Conservation (phyloP, 2,797 vertebrate species). For the Helicolenus hilgendorfi region DNA sequence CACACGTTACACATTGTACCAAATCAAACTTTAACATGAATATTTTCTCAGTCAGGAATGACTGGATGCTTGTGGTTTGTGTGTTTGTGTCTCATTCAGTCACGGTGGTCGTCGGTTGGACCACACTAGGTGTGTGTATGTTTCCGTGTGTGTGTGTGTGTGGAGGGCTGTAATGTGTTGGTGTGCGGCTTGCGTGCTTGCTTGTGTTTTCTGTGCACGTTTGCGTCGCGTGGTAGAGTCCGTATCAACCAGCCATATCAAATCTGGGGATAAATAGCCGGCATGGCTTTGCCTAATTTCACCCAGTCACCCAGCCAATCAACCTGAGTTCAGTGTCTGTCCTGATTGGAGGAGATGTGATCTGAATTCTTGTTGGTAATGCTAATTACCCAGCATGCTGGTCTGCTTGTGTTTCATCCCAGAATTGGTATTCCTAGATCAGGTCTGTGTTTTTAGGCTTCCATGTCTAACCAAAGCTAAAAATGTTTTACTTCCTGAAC, state of each 20-base stretch:
- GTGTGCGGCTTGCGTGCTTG: constrained; percentile 7
- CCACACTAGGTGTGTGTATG: constrained; percentile 78
- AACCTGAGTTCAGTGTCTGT: constrained; percentile 39
- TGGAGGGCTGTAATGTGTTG: constrained; percentile 18
- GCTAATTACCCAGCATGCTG: constrained; percentile 79
- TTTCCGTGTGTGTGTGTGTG: constrained; percentile 65
- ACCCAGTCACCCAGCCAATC: constrained; percentile 69
- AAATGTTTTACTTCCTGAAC: not conserved
- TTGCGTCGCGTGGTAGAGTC: constrained; percentile 16
- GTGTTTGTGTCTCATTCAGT: constrained; percentile 76
- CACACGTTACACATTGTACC: not conserved
- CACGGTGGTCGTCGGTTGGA: constrained; percentile 78
- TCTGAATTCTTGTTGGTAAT: constrained; percentile 77
- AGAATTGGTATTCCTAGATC: constrained; percentile 57
- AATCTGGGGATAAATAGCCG: constrained; percentile 76
- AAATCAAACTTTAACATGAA: constrained; percentile 51
- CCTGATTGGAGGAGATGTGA: constrained; percentile 77
- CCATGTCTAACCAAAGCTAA: not conserved
- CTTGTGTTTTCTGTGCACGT: not conserved
- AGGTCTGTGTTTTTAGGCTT: not conserved
- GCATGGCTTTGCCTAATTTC: constrained; percentile 84
- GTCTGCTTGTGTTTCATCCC: constrained; percentile 65
- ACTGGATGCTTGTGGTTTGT: constrained; percentile 66
- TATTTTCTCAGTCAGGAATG: constrained; percentile 61
- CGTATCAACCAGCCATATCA: constrained; percentile 65